Percentiles rank a stretch among this genome's conserved stretches.
Evolutionary conservation across 2,797 vertebrate species (phyloP).

Genomic region (Crax fasciolata): DNA sequence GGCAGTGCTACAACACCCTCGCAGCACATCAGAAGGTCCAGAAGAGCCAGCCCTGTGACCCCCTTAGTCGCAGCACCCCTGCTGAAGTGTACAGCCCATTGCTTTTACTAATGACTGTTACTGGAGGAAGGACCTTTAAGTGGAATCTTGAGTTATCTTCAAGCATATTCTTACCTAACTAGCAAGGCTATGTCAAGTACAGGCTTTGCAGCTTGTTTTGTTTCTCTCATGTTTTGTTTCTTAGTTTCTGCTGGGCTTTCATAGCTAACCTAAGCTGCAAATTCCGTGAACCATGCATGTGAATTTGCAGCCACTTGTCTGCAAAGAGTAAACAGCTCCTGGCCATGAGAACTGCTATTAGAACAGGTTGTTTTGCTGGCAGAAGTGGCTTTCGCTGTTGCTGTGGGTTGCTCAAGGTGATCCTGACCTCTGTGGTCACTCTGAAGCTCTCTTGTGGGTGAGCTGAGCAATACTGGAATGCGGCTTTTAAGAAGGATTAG

Average conservation of each 20-base stretch:
- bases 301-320: not conserved
- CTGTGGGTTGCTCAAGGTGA: constrained; percentile 32
- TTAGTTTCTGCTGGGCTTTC: not conserved
- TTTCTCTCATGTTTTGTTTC: not conserved
- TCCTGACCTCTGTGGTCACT: not conserved
- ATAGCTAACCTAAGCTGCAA: not conserved
- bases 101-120: not conserved
- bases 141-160: not conserved
- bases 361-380: not conserved
- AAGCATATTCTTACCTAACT: not conserved
- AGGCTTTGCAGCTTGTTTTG: not conserved
- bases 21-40: not conserved
- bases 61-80: not conserved
- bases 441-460: constrained; percentile 5
- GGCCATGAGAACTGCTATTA: not conserved
- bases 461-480: constrained; percentile 8
- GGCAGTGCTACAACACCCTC: not conserved
- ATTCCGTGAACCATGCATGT: not conserved
- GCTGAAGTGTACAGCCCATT: not conserved
- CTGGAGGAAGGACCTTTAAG: too few species aligned
- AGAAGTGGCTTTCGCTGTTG: constrained; percentile 21
- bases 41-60: rapidly evolving
- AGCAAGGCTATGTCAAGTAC: not conserved
- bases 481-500: not conserved
- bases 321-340: not conserved